Conservation (phyloP, 2,113 vertebrate genomes). For the Pomatostomus ruficeps region DNA sequence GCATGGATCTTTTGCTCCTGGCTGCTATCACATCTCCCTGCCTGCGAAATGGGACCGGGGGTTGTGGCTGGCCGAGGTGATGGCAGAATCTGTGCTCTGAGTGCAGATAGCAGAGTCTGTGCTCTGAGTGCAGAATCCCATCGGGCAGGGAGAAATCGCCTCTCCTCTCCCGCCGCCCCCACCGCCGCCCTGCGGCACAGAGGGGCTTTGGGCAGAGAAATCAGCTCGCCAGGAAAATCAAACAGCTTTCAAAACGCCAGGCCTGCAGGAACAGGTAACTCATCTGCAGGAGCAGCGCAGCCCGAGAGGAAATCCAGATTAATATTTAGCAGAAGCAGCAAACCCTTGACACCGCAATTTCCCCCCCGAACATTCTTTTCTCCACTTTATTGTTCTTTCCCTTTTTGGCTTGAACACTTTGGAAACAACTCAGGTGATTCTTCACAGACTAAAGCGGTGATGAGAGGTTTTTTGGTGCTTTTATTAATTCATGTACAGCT, state of each 20-base stretch:
- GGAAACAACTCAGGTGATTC: neutral
- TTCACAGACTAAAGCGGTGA: neutral
- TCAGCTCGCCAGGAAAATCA: neutral
- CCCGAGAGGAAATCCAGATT: neutral
- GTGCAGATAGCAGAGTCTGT: neutral
- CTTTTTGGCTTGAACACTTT: neutral
- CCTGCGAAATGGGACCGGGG: neutral
- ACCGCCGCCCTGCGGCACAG: too few relatives aligned
- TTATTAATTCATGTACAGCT: neutral
- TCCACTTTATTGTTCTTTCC: neutral
- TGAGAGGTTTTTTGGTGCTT: neutral
- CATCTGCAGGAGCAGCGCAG: neutral
- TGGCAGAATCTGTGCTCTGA: neutral
- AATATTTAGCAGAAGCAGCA: neutral
- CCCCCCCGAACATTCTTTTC: neutral
- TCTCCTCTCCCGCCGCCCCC: neutral
- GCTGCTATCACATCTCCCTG: neutral
- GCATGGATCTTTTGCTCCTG: slow-evolving; percentile 21
- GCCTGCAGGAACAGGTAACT: neutral
- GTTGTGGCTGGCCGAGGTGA: too few relatives aligned
- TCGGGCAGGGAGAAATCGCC: neutral
- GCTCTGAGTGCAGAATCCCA: neutral
- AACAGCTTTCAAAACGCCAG: neutral
- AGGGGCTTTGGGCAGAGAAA: neutral
- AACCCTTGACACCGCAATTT: neutral